Conservation (phyloP, 2,797 vertebrate species). For the Lepus townsendii region DNA sequence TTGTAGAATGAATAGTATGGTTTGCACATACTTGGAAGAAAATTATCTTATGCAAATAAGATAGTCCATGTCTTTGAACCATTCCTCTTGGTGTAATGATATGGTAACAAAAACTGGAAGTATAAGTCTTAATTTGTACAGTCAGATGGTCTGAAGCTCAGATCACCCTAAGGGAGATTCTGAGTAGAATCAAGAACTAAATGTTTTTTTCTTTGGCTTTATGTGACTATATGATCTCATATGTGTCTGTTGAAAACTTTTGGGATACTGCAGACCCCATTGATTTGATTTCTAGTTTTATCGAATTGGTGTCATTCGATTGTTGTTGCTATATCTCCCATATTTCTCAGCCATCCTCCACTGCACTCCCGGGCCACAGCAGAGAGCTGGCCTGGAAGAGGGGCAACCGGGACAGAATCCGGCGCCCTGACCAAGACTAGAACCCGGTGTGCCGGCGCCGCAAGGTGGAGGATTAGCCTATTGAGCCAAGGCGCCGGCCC, state of each 20-base stretch:
- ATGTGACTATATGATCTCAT: background rate
- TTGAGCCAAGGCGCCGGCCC: too few species aligned
- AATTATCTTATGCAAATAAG: background rate
- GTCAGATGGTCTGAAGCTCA: background rate
- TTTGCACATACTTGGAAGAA: conserved; percentile 28
- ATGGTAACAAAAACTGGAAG: background rate
- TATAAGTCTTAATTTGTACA: conserved; percentile 1
- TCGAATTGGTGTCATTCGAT: background rate
- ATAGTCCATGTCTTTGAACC: background rate
- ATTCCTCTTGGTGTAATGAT: background rate
- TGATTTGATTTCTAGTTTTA: background rate
- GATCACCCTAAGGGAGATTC: background rate
- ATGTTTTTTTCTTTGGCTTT: conserved; percentile 14
- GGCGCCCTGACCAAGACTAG: too few species aligned
- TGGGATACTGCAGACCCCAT: background rate
- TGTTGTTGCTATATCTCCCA: background rate
- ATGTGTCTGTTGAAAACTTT: background rate
- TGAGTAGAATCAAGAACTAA: background rate
- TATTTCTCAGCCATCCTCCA: background rate
- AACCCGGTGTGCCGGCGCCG: too few species aligned
- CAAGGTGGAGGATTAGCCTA: too few species aligned
- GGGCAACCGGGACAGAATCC: too few species aligned
- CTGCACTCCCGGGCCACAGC: too few species aligned
- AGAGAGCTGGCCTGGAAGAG: too few species aligned
- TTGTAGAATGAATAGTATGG: conserved; percentile 8